phyloP scores from a whole-genome alignment of 2,797 vertebrate genomes.

The Muscicapa striata region DNA sequence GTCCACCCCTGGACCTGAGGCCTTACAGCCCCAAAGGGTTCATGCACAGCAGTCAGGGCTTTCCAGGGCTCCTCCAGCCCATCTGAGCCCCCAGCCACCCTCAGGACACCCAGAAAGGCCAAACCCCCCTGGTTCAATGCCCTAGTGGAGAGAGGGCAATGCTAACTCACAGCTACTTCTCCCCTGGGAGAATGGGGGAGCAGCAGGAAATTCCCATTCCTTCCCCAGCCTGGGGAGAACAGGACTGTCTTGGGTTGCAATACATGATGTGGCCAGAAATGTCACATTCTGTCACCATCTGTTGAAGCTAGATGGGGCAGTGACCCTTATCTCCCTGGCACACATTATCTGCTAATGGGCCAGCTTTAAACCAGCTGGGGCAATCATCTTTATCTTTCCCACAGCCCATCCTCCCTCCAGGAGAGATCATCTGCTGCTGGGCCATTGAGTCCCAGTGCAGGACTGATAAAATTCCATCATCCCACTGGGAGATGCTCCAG shows the following conservation, averaged over 20 bases:
- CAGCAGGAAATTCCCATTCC: neutral
- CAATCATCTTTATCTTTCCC: too few relatives aligned
- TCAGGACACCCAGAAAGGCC: neutral
- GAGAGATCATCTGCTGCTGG: too few relatives aligned
- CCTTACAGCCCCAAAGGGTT: neutral
- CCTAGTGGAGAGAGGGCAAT: neutral
- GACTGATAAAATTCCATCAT: too few relatives aligned
- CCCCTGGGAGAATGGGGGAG: rapidly evolving
- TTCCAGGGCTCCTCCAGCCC: neutral
- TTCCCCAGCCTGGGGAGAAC: neutral
- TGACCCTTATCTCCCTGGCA: too few relatives aligned
- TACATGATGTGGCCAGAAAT: too few relatives aligned
- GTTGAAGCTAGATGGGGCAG: too few relatives aligned
- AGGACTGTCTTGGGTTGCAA: neutral
- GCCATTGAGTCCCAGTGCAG: too few relatives aligned
- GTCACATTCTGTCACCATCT: too few relatives aligned
- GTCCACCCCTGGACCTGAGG: neutral
- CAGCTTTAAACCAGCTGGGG: too few relatives aligned
- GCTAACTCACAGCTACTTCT: neutral
- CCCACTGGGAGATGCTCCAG: too few relatives aligned
- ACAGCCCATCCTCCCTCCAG: too few relatives aligned
- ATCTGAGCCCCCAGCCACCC: neutral
- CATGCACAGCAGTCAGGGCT: neutral
- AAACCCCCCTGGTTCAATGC: neutral
- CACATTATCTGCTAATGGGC: too few relatives aligned